A percentile compares a stretch with the other conserved stretches of the same genome.
These are phyloP conservation scores for Caranx ignobilis DNA, from an alignment of 2,113 vertebrate species.

Conservation along the genomic window DNA sequence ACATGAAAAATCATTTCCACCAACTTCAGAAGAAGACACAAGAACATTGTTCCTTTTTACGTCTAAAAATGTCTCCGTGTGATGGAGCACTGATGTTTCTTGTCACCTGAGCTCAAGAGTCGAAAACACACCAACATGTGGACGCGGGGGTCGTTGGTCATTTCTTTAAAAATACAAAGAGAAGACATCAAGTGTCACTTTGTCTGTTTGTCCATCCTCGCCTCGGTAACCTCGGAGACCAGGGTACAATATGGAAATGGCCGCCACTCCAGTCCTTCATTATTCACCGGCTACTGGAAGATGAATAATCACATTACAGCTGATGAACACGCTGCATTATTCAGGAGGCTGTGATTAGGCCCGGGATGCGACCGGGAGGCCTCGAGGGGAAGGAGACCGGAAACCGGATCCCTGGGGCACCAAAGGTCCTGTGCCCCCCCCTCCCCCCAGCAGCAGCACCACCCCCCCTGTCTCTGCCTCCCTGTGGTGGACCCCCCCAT, in stretches of 20 bases:
- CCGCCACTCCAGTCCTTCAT: constrained; percentile 71
- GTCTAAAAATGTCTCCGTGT: too few relatives aligned
- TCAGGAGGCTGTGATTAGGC: constrained; percentile 79
- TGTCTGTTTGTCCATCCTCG: constrained; percentile 51
- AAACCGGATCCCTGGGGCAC: constrained; percentile 38
- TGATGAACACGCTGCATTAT: constrained; percentile 85
- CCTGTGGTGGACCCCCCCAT: background rate
- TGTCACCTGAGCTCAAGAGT: too few relatives aligned
- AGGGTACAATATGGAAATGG: constrained; percentile 71
- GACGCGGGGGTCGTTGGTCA: background rate
- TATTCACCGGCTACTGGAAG: too few relatives aligned
- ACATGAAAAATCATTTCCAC: too few relatives aligned
- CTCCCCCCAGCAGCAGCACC: background rate
- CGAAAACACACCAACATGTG: too few relatives aligned
- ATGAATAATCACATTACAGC: constrained; percentile 84
- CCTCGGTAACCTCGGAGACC: constrained; percentile 34
- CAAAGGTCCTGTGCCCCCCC: background rate
- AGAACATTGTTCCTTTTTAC: too few relatives aligned
- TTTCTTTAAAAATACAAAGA: background rate
- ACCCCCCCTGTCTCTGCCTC: background rate
- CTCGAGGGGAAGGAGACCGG: constrained; percentile 29
- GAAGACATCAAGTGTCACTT: background rate
- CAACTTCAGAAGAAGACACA: too few relatives aligned
- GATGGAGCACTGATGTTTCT: too few relatives aligned
- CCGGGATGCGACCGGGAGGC: constrained; percentile 32